A percentile compares a stretch with the other conserved stretches of the same genome.
Evolutionary conservation across 2,113 vertebrate genomes (phyloP).

Genomic region (Platysteira castanea): DNA sequence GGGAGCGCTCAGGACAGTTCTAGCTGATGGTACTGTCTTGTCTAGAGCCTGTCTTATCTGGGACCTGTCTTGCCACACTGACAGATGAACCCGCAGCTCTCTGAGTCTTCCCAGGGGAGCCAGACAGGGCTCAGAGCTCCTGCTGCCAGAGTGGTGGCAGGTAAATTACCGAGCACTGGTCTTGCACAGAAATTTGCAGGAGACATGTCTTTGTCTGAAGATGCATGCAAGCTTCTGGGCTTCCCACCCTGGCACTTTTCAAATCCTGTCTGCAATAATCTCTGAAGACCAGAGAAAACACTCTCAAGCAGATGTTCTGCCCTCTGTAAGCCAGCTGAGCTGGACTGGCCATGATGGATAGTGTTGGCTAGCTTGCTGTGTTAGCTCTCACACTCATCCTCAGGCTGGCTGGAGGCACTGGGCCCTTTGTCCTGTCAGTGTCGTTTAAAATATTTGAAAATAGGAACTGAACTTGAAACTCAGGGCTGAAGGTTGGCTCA

Average conservation of each 20-base stretch:
- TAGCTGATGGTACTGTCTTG: too few relatives aligned
- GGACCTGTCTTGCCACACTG: background rate
- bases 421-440: background rate
- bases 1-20: background rate
- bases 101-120: background rate
- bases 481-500: background rate
- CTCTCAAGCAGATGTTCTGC: background rate
- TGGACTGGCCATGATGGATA: background rate
- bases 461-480: background rate
- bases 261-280: background rate
- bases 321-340: background rate
- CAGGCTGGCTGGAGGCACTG: background rate
- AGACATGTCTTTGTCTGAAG: background rate
- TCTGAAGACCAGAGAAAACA: background rate
- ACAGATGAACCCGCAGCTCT: background rate
- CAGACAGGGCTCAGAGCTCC: background rate
- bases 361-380: rapidly evolving
- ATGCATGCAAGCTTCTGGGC: background rate
- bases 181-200: background rate
- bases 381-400: background rate
- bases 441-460: background rate
- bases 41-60: background rate
- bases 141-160: background rate
- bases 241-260: background rate
- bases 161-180: background rate